phyloP scores from a whole-genome alignment of 2,113 vertebrate genomes.

The Rhynchomys soricoides region DNA sequence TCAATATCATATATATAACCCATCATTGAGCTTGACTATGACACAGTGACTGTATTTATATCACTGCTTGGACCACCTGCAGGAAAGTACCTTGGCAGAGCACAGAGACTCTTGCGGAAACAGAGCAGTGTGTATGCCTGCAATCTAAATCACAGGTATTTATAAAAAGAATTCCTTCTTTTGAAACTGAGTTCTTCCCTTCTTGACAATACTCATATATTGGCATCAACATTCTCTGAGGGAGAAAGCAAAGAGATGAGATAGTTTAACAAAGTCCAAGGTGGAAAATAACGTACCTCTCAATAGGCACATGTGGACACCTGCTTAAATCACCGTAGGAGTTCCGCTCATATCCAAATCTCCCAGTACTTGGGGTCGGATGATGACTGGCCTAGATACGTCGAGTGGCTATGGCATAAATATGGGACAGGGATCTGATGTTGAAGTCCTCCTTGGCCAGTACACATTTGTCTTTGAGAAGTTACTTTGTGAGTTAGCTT shows the following conservation, averaged over 20 bases:
- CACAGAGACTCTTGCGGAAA: slow-evolving; percentile 35
- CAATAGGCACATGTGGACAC: accelerated
- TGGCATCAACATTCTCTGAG: background rate
- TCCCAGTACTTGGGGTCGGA: background rate
- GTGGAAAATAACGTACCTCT: background rate
- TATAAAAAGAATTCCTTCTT: slow-evolving; percentile 71
- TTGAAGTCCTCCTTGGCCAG: background rate
- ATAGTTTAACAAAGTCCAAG: background rate
- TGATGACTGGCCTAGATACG: accelerated
- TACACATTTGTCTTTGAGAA: background rate
- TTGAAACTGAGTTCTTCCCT: slow-evolving; percentile 14
- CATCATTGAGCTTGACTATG: background rate
- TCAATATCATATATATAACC: too few species aligned
- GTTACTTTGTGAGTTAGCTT: background rate
- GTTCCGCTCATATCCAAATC: accelerated
- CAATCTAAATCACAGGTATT: slow-evolving; percentile 63
- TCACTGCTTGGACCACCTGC: slow-evolving; percentile 21
- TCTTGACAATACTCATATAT: background rate
- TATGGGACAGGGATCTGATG: background rate
- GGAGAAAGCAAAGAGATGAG: background rate
- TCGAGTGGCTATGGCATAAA: too few species aligned
- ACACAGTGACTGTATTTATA: background rate
- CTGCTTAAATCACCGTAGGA: accelerated
- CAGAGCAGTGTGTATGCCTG: background rate
- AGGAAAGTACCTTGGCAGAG: background rate